Evolutionary conservation across 2,888 invertebrate genomes (phyloP), one percentile per base, ranked within the genome.

Genomic region (Caenorhabditis sp.): DNA sequence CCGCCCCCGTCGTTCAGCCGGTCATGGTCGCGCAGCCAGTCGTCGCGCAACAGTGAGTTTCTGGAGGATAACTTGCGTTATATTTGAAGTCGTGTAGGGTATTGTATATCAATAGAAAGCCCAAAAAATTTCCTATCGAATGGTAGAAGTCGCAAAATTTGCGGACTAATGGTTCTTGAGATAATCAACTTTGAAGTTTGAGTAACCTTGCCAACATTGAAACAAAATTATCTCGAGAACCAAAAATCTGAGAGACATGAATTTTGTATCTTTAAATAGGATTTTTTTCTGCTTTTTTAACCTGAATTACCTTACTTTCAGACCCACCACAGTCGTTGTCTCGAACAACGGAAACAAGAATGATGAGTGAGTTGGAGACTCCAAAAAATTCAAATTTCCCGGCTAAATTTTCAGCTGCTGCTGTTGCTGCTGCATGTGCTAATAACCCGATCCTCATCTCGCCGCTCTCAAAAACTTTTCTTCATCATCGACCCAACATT

Each of bases 21-120:
- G 61, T 61, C 22, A 61, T 61, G 61, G 61, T 61, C 6, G 61
- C 61, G 38, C 61, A 61, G 12, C 61, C 61, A 24, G 24, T 61
- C 5, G 61, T 35, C 22, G 35, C 31, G 24, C 54, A 54, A 26
- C 54, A 22, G 61, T 61, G 22, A 61, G 61, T 41, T 26, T n/a
- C n/a, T n/a, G n/a, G n/a, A n/a, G n/a, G n/a, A n/a, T n/a, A n/a
- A n/a, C n/a, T n/a, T n/a, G n/a, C n/a, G n/a, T n/a, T n/a, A n/a
- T n/a, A n/a, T n/a, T n/a, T n/a, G n/a, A n/a, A n/a, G n/a, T n/a
- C n/a, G n/a, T n/a, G n/a, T n/a, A n/a, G n/a, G n/a, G n/a, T n/a
- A n/a, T n/a, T n/a, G n/a, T n/a, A n/a, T n/a, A n/a, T n/a, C n/a
- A n/a, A n/a, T n/a, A n/a, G n/a, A n/a, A n/a, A n/a, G n/a, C n/a